Percentiles rank a stretch among this genome's conserved stretches.
phyloP scores from a whole-genome alignment of 2,113 vertebrate species.

The Vanacampus margaritifer region DNA sequence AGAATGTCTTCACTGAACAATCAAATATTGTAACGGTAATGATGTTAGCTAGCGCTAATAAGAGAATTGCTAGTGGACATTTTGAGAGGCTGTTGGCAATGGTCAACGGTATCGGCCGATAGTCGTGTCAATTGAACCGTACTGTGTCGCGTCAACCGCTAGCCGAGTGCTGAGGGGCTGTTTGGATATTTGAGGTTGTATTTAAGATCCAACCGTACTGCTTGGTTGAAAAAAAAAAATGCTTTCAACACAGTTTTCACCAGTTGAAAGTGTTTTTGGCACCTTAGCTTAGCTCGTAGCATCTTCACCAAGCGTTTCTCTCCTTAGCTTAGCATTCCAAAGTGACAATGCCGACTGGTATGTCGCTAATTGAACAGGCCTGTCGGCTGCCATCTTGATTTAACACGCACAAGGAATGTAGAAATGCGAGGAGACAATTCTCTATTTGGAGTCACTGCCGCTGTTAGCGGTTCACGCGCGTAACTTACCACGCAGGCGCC shows the following conservation, averaged over 20 bases:
- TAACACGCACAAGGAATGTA: constrained; percentile 42
- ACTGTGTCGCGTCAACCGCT: too few species aligned
- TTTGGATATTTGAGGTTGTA: background rate
- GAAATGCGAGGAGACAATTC: constrained; percentile 9
- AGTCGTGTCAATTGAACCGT: too few species aligned
- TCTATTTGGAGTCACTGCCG: background rate
- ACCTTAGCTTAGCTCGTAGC: background rate
- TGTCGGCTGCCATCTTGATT: constrained; percentile 49
- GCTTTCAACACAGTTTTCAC: background rate
- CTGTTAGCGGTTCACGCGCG: background rate
- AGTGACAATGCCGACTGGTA: constrained; percentile 26
- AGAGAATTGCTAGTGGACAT: too few species aligned
- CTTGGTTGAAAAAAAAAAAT: too few species aligned
- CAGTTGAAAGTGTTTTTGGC: too few species aligned
- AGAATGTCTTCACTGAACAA: too few species aligned
- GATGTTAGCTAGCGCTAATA: too few species aligned
- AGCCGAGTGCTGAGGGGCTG: background rate
- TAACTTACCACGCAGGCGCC: background rate
- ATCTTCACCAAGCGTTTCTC: background rate
- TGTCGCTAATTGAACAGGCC: constrained; percentile 32
- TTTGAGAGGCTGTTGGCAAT: too few species aligned
- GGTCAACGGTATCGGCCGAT: too few species aligned
- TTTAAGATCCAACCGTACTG: too few species aligned
- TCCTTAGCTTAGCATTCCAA: background rate
- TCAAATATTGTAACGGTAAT: too few species aligned